Evolutionary conservation across 1,140 invertebrate genomes (phyloP).

Genomic region (Rhagoletis zephyria): DNA sequence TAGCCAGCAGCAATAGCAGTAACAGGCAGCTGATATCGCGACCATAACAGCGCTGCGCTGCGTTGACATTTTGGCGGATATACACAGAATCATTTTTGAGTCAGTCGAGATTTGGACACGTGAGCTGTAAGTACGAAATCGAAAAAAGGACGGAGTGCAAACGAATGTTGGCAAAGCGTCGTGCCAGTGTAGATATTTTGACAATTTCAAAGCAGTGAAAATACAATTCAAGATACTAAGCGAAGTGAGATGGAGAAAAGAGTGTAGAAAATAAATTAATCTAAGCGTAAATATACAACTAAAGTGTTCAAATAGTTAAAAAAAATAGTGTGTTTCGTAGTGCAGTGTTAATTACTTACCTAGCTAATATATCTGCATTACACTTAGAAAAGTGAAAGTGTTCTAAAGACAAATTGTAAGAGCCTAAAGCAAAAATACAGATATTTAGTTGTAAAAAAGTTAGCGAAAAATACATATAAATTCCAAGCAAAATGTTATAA

Average conservation of each 20-base stretch:
- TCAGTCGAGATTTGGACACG: conserved; percentile 46
- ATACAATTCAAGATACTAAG: not conserved
- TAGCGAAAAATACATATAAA: not conserved
- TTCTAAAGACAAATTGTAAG: not conserved
- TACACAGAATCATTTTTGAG: conserved; percentile 48
- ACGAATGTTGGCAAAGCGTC: not conserved
- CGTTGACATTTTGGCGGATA: conserved; percentile 11
- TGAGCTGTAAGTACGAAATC: conserved; percentile 25
- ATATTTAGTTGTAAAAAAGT: not conserved
- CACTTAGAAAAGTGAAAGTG: not conserved
- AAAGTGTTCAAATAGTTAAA: conserved; percentile 12
- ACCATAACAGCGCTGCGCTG: not conserved
- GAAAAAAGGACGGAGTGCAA: not conserved
- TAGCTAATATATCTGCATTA: not conserved
- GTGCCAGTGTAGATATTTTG: not conserved
- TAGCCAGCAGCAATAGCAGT: not conserved
- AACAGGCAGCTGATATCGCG: not conserved
- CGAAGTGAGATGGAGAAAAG: not conserved
- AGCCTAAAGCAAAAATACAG: not conserved
- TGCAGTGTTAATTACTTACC: not conserved
- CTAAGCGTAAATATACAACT: not conserved
- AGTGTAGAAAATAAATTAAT: not conserved
- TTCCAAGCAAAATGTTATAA: not conserved
- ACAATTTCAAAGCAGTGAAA: not conserved
- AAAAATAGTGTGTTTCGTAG: not conserved